A percentile compares a stretch with the other conserved stretches of the same genome.
Conservation (phyloP, 2,113 vertebrate species). For the Poeciliopsis prolifica region DNA sequence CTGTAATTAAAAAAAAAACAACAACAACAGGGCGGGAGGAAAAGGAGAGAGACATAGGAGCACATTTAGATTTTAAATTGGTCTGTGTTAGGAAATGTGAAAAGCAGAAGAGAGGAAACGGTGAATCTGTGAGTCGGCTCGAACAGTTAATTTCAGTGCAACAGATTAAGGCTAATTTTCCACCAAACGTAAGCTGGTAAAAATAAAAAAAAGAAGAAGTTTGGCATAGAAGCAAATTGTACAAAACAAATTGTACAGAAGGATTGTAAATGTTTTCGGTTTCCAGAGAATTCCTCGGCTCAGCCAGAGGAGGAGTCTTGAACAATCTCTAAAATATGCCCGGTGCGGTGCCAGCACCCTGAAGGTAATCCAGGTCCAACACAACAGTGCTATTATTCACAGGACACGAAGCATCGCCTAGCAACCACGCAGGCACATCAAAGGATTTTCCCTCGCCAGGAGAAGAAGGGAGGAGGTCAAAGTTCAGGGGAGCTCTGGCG, state of each 20-base stretch:
- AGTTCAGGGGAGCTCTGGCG: neutral
- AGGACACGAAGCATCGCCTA: conserved; percentile 56
- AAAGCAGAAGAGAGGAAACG: neutral
- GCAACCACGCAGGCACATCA: conserved; percentile 67
- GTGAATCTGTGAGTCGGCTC: neutral
- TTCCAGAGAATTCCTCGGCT: conserved; percentile 33
- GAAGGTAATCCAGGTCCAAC: conserved; percentile 61
- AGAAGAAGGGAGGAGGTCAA: neutral
- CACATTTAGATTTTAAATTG: conserved; percentile 25
- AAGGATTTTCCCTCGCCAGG: conserved; percentile 39
- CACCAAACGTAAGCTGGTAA: neutral
- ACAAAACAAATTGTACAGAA: conserved; percentile 33
- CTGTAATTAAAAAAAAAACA: conserved; percentile 66
- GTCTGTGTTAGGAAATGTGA: neutral
- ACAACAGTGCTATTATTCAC: conserved; percentile 72
- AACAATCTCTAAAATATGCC: conserved; percentile 52
- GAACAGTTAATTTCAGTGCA: neutral
- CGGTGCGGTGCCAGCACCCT: conserved; percentile 54
- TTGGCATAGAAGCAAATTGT: conserved; percentile 11
- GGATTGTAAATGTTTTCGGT: conserved; percentile 25
- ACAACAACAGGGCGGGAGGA: neutral
- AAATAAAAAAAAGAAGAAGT: neutral
- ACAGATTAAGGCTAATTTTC: neutral
- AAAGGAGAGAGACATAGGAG: conserved; percentile 13
- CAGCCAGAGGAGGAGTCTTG: conserved; percentile 18